Percentiles rank a stretch among this genome's conserved stretches.
These are phyloP conservation scores for Sabatieria punctata DNA, from an alignment of 2,888 invertebrate genomes.

Conservation along the genomic window DNA sequence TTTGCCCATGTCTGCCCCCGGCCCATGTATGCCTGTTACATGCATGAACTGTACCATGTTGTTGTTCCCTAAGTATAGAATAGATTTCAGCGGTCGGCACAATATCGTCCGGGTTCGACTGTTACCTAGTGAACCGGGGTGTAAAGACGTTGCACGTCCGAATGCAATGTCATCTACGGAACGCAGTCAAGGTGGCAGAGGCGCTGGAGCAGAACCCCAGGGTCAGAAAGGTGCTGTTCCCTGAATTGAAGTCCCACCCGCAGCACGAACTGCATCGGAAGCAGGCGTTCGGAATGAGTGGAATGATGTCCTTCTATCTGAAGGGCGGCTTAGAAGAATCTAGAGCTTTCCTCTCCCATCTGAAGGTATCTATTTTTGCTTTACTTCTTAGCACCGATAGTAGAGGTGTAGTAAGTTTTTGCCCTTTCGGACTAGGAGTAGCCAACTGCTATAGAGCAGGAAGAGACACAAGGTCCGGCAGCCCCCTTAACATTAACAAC, in stretches of 20 bases:
- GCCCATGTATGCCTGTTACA: too few species aligned
- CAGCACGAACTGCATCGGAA: conserved; percentile 59
- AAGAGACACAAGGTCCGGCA: too few species aligned
- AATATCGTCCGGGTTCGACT: conserved; percentile 90
- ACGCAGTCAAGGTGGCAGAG: conserved; percentile 55
- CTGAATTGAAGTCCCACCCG: conserved; percentile 62
- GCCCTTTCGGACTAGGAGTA: too few species aligned
- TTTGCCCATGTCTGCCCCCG: too few species aligned
- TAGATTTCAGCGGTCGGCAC: conserved; percentile 66
- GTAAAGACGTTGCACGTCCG: conserved; percentile 77
- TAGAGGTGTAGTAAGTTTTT: too few species aligned
- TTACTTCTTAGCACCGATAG: too few species aligned
- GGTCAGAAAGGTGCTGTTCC: conserved; percentile 26
- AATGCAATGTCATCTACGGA: conserved; percentile 72
- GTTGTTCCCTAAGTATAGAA: too few species aligned
- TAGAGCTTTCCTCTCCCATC: conserved; percentile 48
- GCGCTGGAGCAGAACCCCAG: conserved; percentile 62
- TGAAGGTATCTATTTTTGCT: too few species aligned
- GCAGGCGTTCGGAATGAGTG: conserved; percentile 72
- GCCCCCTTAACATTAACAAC: too few species aligned
- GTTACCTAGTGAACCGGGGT: conserved; percentile 69
- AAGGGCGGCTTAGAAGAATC: conserved; percentile 57
- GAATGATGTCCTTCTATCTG: conserved; percentile 73
- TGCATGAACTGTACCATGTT: too few species aligned
- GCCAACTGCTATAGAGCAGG: too few species aligned